Evolutionary conservation across 1,140 invertebrate genomes (phyloP).

Genomic region (Drosophila pruinosa): DNA sequence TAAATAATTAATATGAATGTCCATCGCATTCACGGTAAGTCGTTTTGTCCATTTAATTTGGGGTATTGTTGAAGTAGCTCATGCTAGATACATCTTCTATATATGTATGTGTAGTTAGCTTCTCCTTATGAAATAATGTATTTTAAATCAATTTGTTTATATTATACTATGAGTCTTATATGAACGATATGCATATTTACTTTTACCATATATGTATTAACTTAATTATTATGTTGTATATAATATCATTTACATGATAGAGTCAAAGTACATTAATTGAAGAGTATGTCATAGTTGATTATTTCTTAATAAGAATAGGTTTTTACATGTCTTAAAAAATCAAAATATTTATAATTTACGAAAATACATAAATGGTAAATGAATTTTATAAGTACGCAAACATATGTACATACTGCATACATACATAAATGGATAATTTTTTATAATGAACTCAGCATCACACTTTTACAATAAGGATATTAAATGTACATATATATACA

Average conservation of each 20-base stretch:
- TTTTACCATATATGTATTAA: neutral
- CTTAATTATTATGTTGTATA: slow-evolving; percentile 1
- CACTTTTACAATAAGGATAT: slow-evolving; percentile 20
- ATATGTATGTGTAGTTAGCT: neutral
- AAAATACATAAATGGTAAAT: slow-evolving; percentile 2
- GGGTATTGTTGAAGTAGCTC: neutral
- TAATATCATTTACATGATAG: neutral
- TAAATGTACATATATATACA: slow-evolving; percentile 37
- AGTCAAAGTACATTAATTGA: neutral
- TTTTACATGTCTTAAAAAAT: slow-evolving; percentile 31
- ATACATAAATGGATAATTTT: neutral
- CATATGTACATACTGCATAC: slow-evolving; percentile 16
- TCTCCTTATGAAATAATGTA: neutral
- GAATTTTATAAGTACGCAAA: slow-evolving; percentile 1
- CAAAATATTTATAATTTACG: slow-evolving; percentile 41
- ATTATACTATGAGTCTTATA: too few relatives aligned
- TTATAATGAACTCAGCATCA: slow-evolving; percentile 21
- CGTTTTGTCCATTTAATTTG: neutral
- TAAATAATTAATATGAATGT: neutral
- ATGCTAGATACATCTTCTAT: neutral
- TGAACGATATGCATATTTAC: too few relatives aligned
- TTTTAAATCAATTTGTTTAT: neutral
- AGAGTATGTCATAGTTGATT: slow-evolving; percentile 2
- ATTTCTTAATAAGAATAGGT: slow-evolving; percentile 18
- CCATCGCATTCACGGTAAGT: neutral